Conservation (phyloP, 2,888 invertebrate genomes). For the Campoletis raptor region DNA sequence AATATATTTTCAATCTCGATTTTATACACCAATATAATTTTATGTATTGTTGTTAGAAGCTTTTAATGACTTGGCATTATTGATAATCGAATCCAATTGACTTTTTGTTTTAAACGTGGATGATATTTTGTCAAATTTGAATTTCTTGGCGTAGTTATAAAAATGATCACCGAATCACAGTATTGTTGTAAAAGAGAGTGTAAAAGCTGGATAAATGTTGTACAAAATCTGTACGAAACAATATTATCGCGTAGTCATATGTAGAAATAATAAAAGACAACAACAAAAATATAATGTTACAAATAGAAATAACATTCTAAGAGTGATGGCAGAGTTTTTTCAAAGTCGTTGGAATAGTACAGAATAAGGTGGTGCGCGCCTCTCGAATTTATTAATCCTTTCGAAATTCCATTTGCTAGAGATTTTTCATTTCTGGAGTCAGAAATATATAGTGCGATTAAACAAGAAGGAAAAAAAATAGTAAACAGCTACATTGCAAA, state of each 20-base stretch:
- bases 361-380: conserved; percentile 14
- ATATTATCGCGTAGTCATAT: conserved; percentile 59
- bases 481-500: background rate
- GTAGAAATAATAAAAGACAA: conserved; percentile 36
- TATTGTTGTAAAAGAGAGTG: conserved; percentile 27
- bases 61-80: background rate
- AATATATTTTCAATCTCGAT: background rate
- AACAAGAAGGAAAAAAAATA: conserved; percentile 1
- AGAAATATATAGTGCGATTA: conserved; percentile 23
- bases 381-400: conserved; percentile 16
- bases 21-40: background rate
- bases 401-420: conserved; percentile 12
- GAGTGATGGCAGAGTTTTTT: conserved; percentile 51
- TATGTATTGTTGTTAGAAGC: background rate
- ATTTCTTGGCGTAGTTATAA: background rate
- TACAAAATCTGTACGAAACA: conserved; percentile 68
- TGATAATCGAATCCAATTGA: background rate
- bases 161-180: conserved; percentile 21
- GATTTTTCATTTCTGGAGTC: conserved; percentile 23
- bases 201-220: conserved; percentile 65
- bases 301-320: conserved; percentile 54
- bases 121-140: conserved; percentile 9
- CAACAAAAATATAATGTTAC: conserved; percentile 50
- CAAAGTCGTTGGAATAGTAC: conserved; percentile 38
- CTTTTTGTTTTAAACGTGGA: background rate